Evolutionary conservation across 2,888 invertebrate species (phyloP).

Genomic region (Pandemis cinnamomeana): DNA sequence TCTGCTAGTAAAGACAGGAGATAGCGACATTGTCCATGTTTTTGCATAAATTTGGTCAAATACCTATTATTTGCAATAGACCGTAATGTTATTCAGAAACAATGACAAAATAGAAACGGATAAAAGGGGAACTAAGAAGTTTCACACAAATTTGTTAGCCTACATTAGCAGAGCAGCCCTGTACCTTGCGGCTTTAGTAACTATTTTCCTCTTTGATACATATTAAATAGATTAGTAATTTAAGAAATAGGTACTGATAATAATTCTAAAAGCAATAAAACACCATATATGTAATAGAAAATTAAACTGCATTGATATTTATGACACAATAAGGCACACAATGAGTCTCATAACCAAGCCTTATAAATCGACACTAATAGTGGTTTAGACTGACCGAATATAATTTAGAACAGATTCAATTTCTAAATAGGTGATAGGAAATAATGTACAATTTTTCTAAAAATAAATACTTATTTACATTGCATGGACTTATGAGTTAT

Average conservation of each 20-base stretch:
- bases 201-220: neutral
- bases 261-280: conserved; percentile 15
- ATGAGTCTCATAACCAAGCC: neutral
- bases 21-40: too few species aligned
- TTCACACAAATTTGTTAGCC: too few species aligned
- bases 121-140: too few species aligned
- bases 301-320: conserved; percentile 5
- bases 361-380: neutral
- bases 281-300: neutral
- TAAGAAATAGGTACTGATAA: neutral
- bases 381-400: conserved; percentile 8
- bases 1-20: too few species aligned
- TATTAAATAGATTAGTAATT: neutral
- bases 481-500: neutral
- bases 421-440: conserved; percentile 1
- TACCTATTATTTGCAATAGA: too few species aligned
- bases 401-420: neutral
- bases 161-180: neutral
- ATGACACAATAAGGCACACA: neutral
- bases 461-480: conserved; percentile 25
- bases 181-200: neutral
- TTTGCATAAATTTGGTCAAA: too few species aligned
- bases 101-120: too few species aligned
- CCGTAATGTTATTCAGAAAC: too few species aligned
- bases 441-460: neutral